These are phyloP conservation scores for Trilocha varians DNA, from an alignment of 2,888 invertebrate genomes.

Conservation along the genomic window DNA sequence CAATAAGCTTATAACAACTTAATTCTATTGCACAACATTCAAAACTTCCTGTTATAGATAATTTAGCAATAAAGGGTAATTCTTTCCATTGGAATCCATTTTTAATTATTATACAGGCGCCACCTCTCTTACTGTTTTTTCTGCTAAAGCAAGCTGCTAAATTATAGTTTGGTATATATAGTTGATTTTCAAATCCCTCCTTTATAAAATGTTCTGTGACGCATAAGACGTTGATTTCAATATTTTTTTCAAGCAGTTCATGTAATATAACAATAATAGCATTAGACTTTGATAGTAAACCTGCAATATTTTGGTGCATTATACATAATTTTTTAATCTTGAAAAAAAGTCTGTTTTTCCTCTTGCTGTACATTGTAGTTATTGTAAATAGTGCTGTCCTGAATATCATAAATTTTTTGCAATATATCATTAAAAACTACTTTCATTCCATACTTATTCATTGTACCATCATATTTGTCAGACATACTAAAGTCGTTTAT, in stretches of 20 bases:
- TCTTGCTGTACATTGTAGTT: too few relatives aligned
- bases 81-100: constrained; percentile 1
- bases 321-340: too few relatives aligned
- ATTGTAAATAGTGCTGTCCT: too few relatives aligned
- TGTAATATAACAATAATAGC: too few relatives aligned
- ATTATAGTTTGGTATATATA: constrained; percentile 1
- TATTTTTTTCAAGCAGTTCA: too few relatives aligned
- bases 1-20: constrained; percentile 3
- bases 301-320: too few relatives aligned
- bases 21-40: constrained; percentile 8
- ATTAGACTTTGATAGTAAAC: too few relatives aligned
- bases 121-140: constrained; percentile 3
- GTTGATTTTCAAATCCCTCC: background rate
- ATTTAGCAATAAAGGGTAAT: constrained; percentile 1
- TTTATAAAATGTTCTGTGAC: background rate
- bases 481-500: background rate
- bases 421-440: background rate
- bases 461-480: background rate
- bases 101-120: constrained; percentile 5
- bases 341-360: too few relatives aligned
- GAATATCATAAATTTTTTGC: too few relatives aligned
- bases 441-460: background rate
- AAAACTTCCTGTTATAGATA: constrained; percentile 1
- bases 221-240: too few relatives aligned
- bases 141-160: constrained; percentile 4